These are phyloP conservation scores for Macrocentrus cingulum DNA, from an alignment of 1,140 invertebrate genomes.

Conservation along the genomic window DNA sequence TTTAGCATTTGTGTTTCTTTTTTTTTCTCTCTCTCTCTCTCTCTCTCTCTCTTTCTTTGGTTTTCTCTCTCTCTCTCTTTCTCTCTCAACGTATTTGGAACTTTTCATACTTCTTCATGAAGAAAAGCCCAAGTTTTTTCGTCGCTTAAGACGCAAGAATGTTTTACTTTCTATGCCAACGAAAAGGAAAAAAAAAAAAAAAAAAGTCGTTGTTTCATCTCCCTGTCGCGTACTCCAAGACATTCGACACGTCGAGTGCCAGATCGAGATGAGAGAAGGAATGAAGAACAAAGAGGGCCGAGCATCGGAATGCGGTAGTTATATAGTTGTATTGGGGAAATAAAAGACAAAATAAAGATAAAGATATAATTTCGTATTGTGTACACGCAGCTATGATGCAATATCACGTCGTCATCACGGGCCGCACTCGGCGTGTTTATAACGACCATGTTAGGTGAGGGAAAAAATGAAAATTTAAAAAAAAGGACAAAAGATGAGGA, in stretches of 20 bases:
- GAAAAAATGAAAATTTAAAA: too few relatives aligned
- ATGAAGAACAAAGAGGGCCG: not conserved
- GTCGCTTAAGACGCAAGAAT: not conserved
- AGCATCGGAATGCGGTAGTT: too few relatives aligned
- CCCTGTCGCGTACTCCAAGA: slow-evolving; percentile 14
- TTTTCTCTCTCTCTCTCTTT: not conserved
- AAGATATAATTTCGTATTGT: not conserved
- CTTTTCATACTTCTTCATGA: too few relatives aligned
- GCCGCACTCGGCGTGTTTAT: not conserved
- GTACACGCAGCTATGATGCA: too few relatives aligned
- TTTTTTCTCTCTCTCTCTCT: not conserved
- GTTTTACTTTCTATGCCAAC: slow-evolving; percentile 10
- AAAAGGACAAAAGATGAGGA: not conserved
- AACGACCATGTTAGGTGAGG: not conserved
- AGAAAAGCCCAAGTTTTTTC: too few relatives aligned
- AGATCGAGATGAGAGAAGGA: slow-evolving; percentile 1
- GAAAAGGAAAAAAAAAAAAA: not conserved
- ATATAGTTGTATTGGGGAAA: too few relatives aligned
- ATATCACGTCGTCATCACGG: not conserved
- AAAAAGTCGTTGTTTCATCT: not conserved
- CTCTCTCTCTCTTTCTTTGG: not conserved
- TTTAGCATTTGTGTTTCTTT: not conserved
- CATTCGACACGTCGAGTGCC: slow-evolving; percentile 21
- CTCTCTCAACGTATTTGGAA: too few relatives aligned
- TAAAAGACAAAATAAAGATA: not conserved